phyloP scores from a whole-genome alignment of 2,113 vertebrate species.

The Myotis brandtii region DNA sequence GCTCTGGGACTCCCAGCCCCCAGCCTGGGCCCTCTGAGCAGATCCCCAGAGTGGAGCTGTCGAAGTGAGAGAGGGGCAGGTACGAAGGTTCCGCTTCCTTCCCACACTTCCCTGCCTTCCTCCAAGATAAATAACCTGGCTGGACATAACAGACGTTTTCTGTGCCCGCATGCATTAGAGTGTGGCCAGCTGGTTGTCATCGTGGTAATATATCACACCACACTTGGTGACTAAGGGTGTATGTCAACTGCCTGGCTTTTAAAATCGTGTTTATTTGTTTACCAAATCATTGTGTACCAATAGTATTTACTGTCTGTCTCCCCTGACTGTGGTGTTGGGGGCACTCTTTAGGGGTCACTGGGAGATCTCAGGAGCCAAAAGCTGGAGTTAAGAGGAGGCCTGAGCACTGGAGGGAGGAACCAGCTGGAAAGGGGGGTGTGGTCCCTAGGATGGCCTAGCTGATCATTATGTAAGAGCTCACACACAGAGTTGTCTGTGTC shows the following conservation, averaged over 20 bases:
- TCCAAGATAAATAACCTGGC: not conserved
- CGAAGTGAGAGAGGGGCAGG: not conserved
- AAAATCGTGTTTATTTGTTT: not conserved
- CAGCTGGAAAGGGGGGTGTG: not conserved
- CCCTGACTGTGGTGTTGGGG: not conserved
- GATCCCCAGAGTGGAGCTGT: not conserved
- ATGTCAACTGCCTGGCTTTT: not conserved
- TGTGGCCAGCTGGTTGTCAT: not conserved
- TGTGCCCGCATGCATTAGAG: fast-evolving
- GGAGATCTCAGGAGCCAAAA: not conserved
- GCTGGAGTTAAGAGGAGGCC: not conserved
- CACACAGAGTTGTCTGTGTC: not conserved
- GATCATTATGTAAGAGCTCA: too few species aligned
- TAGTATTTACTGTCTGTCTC: not conserved
- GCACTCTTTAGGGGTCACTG: not conserved
- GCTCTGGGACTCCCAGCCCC: too few species aligned
- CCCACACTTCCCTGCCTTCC: not conserved
- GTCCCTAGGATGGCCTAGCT: not conserved
- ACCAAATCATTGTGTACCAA: not conserved
- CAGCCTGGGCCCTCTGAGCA: not conserved
- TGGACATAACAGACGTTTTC: not conserved
- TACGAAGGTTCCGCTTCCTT: not conserved
- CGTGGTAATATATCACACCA: not conserved
- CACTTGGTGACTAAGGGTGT: not conserved
- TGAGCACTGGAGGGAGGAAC: not conserved